Evolutionary conservation across 2,113 vertebrate genomes (phyloP), one percentile per base, ranked within the genome.

Genomic region (Cavia aperea): DNA sequence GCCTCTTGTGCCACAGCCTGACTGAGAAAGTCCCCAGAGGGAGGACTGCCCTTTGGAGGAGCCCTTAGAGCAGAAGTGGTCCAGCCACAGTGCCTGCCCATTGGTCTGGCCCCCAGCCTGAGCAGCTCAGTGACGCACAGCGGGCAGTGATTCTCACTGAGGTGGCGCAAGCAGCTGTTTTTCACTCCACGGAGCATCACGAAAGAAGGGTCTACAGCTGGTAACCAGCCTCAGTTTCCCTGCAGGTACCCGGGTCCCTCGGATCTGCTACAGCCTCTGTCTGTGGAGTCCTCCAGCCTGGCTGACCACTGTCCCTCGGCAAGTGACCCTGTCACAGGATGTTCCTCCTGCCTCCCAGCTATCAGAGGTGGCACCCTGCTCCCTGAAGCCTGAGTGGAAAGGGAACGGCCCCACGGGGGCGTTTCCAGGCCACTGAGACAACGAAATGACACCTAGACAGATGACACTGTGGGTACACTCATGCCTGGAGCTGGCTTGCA

Each of bases 391-490:
- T 24, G 3, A 2, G 43, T 12, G 24, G 36, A 21, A 13, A 43
- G 73, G 46, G 33, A 56, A 29, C 39, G 39, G 19, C 19, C 49
- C 58, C 46, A 9, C 15, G 46, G 33, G 65, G 43, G n/a, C 43
- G 36, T 12, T 5, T 3, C 4, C 14, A 39, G 24, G 6, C 70
- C 18, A 4, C 16, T 0, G 1, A 72, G 86, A 58, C 1, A n/a
- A 63, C 7, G 4, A 60, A 18, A 7, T 5, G 58, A 60, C 63
- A 29, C 26, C 24, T 46, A 72, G 81, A 33, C 29, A 70, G 70
- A 63, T 12, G 10, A 39, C 49, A 4, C 31, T 0, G 8, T 54
- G 7, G 51, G 63, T 66, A 43, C 21, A 46, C 39, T 51, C 33
- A 23, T 5, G 56, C 49, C 51, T 36, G 86, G 39, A 66, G 86